Evolutionary conservation across 2,113 vertebrate species (phyloP).

Genomic region (Benitochromis conjunctus): DNA sequence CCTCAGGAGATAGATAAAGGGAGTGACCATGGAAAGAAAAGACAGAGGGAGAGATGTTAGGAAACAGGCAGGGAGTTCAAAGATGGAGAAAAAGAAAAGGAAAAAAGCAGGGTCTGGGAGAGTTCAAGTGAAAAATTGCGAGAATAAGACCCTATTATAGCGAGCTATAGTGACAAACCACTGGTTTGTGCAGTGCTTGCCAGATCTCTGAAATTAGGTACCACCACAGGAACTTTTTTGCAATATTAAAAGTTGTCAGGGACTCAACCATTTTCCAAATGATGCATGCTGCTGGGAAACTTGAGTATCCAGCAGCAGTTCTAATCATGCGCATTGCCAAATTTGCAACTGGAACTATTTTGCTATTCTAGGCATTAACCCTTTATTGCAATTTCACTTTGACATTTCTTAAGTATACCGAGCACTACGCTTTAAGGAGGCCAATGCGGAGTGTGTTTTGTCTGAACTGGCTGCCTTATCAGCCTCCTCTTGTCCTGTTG

Average conservation of each 20-base stretch:
- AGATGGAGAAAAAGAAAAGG: conserved; percentile 4
- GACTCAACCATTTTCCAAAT: not conserved
- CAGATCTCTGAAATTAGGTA: not conserved
- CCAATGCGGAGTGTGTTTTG: conserved; percentile 42
- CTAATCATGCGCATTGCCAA: not conserved
- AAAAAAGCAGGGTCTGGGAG: conserved; percentile 2
- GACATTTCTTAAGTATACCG: not conserved
- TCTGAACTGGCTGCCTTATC: conserved; percentile 46
- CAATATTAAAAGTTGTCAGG: not conserved
- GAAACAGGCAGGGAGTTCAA: conserved; percentile 43
- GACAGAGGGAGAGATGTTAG: conserved; percentile 30
- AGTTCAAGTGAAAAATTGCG: conserved; percentile 51
- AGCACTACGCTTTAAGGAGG: conserved; percentile 3
- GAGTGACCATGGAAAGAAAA: conserved; percentile 6
- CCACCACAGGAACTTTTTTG: not conserved
- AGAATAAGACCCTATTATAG: conserved; percentile 33
- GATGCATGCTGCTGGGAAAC: not conserved
- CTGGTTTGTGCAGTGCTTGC: not conserved
- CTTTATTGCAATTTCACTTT: not conserved
- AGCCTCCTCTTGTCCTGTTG: conserved; percentile 58
- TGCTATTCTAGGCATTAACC: not conserved
- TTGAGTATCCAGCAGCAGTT: not conserved
- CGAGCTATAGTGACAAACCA: not conserved
- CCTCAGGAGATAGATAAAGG: conserved; percentile 22
- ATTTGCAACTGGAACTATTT: conserved; percentile 1